Base-by-base conservation (phyloP, 2,797 vertebrate genomes). In the Pseudochaenichthys georgianus region DNA sequence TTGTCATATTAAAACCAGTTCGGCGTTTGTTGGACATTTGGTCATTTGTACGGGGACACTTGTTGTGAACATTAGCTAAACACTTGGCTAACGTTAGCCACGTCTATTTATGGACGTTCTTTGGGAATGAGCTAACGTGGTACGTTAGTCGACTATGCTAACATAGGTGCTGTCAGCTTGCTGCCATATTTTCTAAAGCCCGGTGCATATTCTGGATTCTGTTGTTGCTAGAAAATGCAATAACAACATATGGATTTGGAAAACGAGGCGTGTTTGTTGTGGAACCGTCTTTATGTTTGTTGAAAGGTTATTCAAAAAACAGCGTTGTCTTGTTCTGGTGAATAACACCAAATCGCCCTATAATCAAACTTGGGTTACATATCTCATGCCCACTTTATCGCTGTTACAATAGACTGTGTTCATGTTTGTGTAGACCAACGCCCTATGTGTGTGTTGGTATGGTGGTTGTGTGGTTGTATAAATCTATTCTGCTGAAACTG, bases 101-200 rank as follows among this genome's bases (percentile, higher is more conserved):
- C 85, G 78, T 81, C 85, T 90, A 84, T 91, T 90, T 86, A 72
- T 92, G 83, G 86, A 87, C 86, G 87, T 88, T 88, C 60, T 57
- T 70, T 62, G 51, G n/a, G 38, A 65, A 65, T 73, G 61, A 86
- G 90, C 89, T 92, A 90, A 79, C 78, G 83, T 88, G 83, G 58
- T 83, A 43, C 61, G 71, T 69, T 85, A 89, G 79, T 75, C 60
- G 76, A 61, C 60, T 60, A 66, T 43, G 85, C 85, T 90, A 91
- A 78, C 67, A 4, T 12, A 42, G 69, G 45, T 55, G 69, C 76
- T 89, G 81, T 81, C 81, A 83, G 67, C 28, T 41, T 70, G 78
- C 61, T 87, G 75, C 71, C 75, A 74, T 78, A 55, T 88, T 86
- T 72, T 42, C 31, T 15, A 69, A 54, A 63, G 66, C 45, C 55